Evolutionary conservation across 1,140 invertebrate genomes (phyloP).

Genomic region (Drosophila lini): DNA sequence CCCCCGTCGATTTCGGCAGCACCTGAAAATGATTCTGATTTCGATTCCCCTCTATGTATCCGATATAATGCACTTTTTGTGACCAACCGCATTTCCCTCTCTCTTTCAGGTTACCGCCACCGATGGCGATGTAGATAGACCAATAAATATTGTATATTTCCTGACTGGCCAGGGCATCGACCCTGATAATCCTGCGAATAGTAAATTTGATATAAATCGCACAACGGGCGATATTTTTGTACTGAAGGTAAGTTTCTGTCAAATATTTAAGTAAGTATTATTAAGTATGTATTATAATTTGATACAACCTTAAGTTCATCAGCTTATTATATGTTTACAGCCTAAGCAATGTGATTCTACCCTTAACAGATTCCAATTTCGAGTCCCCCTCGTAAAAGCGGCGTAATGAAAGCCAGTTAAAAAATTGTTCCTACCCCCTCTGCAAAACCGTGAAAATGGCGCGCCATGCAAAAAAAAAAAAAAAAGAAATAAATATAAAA

Average conservation of each 20-base stretch:
- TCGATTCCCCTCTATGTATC: not conserved
- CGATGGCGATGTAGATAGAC: conserved; percentile 88
- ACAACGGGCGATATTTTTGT: conserved; percentile 88
- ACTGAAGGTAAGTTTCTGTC: conserved; percentile 85
- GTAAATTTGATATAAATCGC: conserved; percentile 89
- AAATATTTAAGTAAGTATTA: conserved; percentile 3
- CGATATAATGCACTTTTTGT: conserved; percentile 47
- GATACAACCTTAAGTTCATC: not conserved
- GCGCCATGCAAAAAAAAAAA: conserved; percentile 6
- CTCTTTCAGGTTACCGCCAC: conserved; percentile 86
- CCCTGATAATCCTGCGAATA: conserved; percentile 87
- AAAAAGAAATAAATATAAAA: conserved; percentile 9
- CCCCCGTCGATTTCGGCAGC: conserved; percentile 2
- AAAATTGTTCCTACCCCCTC: conserved; percentile 19
- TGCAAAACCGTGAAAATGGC: conserved; percentile 22
- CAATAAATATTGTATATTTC: conserved; percentile 89
- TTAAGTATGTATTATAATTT: conserved; percentile 8
- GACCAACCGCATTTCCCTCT: conserved; percentile 28
- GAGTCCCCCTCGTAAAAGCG: conserved; percentile 22
- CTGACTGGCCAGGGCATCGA: conserved; percentile 90
- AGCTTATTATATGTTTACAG: not conserved
- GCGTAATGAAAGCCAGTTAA: conserved; percentile 67
- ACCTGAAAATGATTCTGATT: conserved; percentile 17
- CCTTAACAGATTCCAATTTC: conserved; percentile 33
- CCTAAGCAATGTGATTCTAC: not conserved